phyloP scores from a whole-genome alignment of 2,888 invertebrate species.

The Tipula vernalis region DNA sequence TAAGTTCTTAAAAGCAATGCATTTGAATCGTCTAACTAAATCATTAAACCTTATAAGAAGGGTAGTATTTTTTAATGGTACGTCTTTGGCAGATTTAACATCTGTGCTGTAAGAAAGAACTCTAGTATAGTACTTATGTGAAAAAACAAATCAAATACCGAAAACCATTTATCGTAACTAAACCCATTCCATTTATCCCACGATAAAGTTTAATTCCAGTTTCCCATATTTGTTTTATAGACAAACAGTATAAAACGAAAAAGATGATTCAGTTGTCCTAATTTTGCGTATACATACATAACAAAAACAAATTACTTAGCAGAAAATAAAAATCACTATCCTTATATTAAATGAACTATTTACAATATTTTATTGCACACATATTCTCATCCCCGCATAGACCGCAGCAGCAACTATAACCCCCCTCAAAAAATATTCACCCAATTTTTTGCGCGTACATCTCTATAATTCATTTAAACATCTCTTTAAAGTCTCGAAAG shows the following conservation, averaged over 20 bases:
- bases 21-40: too few relatives aligned
- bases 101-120: too few relatives aligned
- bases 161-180: too few relatives aligned
- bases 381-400: neutral
- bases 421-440: neutral
- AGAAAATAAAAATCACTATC: neutral
- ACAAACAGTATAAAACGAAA: neutral
- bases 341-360: neutral
- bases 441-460: neutral
- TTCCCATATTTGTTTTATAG: neutral
- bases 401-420: neutral
- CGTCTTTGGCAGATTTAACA: too few relatives aligned
- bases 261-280: neutral
- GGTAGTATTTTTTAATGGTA: too few relatives aligned
- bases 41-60: too few relatives aligned
- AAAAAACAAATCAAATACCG: too few relatives aligned
- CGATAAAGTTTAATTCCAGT: neutral
- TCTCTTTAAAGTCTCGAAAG: neutral
- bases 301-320: neutral
- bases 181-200: too few relatives aligned
- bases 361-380: neutral
- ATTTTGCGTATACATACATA: neutral
- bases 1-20: too few relatives aligned
- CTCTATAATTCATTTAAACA: neutral
- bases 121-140: too few relatives aligned